Conservation (phyloP, 2,113 vertebrate genomes). For the Corydoras sp. region DNA sequence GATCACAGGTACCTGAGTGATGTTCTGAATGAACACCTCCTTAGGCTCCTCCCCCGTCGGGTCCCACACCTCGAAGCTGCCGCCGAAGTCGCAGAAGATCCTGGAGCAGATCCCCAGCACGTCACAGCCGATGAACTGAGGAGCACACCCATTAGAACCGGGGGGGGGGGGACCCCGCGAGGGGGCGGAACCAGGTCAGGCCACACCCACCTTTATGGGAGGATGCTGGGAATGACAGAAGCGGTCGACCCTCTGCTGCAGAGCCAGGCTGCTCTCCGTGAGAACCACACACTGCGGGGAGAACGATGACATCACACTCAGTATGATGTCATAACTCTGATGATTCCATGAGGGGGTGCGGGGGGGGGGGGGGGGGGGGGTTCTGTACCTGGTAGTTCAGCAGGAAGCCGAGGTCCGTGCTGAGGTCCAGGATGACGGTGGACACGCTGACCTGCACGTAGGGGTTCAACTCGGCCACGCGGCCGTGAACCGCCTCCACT, state of each 20-base stretch:
- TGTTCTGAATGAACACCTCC: constrained; percentile 92
- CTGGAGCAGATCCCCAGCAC: constrained; percentile 83
- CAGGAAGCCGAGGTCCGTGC: constrained; percentile 83
- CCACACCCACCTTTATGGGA: constrained; percentile 92
- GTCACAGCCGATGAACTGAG: constrained; percentile 88
- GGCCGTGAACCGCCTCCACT: constrained; percentile 79
- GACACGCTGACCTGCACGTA: constrained; percentile 85
- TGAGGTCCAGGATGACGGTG: constrained; percentile 69
- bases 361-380: background rate
- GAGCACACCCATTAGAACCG: no score
- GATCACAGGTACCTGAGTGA: constrained; percentile 91
- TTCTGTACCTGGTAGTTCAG: constrained; percentile 80
- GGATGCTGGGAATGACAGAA: constrained; percentile 86
- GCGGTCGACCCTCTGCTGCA: constrained; percentile 84
- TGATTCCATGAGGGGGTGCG: no score
- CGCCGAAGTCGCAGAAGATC: constrained; percentile 95
- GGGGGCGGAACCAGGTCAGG: no score
- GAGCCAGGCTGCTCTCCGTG: constrained; percentile 76
- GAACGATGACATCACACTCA: no score
- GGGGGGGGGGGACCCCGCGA: no score
- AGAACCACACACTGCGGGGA: constrained; percentile 87
- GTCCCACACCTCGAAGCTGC: constrained; percentile 90
- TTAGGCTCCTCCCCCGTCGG: constrained; percentile 92
- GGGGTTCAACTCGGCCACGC: constrained; percentile 86
- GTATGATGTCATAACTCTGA: no score